Evolutionary conservation across 2,888 invertebrate species (phyloP), one percentile per base, ranked within the genome.

Genomic region (Nomada flava): DNA sequence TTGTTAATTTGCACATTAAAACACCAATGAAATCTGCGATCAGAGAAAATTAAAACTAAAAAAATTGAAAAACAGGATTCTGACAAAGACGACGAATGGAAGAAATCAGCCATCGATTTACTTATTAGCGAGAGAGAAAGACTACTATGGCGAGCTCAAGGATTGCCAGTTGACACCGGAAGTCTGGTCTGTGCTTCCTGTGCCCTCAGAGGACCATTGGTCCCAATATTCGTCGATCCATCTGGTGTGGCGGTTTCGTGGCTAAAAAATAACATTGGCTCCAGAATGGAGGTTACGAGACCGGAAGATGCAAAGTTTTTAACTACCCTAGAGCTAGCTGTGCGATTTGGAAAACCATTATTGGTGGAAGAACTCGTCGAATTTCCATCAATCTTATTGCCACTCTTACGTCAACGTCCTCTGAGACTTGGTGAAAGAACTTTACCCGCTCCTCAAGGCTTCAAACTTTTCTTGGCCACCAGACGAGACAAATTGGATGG

Each of bases 401-500:
- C 93, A 0, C 55, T 93, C 26, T 77, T 94, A 29, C 86, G 93
- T 5, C 88, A 77, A 20, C 87, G 89, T 55, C 87, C 92, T 2
- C 71, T 94, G 36, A 88, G 90, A 63, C 77, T 93, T 10, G 93
- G 93, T 0, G 93, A 93, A 62, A 84, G 93, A 60, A 87, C 87
- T 67, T 79, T 93, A 3, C 90, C 91, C 0, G 88, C 90, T 1
- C 93, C 92, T 59, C 79, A 83, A 15, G 91, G 92, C 0, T 93
- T 94, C 64, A 89, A 89, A 74, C 88, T 93, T 69, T 93, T 93
- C 88, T 84, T 95, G 63, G 94, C 94, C 0, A 95, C 94, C 86
- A 96, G 99, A 86, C 97, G 99, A 93, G 98, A 99, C 2, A 98
- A 98, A 93, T 96, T 97, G 2, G 97, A 97, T 20, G 98, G 98